These are phyloP conservation scores for Nanorana parkeri DNA, from an alignment of 2,113 vertebrate species.

Conservation along the genomic window DNA sequence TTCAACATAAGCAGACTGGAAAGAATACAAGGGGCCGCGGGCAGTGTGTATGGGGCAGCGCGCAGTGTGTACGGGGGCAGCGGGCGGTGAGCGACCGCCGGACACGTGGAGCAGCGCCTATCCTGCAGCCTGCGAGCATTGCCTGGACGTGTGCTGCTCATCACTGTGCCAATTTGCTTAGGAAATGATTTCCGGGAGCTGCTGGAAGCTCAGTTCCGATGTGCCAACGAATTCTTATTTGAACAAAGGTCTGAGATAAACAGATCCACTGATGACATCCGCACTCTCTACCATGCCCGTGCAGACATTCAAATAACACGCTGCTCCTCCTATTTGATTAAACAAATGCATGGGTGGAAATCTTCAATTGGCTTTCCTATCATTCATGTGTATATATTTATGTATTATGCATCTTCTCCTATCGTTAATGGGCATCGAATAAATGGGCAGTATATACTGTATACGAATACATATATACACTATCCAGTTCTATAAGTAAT, in stretches of 20 bases:
- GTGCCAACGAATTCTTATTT: constrained; percentile 58
- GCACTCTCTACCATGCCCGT: constrained; percentile 8
- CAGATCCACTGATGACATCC: constrained; percentile 9
- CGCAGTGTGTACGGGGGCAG: background rate
- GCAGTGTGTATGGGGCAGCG: background rate
- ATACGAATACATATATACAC: background rate
- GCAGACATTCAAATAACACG: background rate
- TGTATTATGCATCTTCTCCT: no score
- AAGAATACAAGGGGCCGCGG: background rate
- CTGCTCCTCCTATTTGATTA: constrained; percentile 37
- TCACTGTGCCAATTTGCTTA: constrained; percentile 45
- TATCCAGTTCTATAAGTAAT: background rate
- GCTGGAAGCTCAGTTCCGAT: constrained; percentile 29
- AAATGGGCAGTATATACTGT: background rate
- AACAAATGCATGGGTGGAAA: constrained; percentile 37
- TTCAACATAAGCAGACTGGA: no score
- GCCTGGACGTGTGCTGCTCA: constrained; percentile 8
- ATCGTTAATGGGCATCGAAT: no score
- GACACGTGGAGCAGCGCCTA: constrained; percentile 8
- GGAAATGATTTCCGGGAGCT: constrained; percentile 59
- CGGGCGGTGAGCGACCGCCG: background rate
- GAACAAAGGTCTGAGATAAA: constrained; percentile 50
- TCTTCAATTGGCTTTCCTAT: background rate
- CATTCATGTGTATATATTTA: no score
- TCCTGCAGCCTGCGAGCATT: background rate